phyloP scores from a whole-genome alignment of 2,113 vertebrate species.

The Haemorhous mexicanus region DNA sequence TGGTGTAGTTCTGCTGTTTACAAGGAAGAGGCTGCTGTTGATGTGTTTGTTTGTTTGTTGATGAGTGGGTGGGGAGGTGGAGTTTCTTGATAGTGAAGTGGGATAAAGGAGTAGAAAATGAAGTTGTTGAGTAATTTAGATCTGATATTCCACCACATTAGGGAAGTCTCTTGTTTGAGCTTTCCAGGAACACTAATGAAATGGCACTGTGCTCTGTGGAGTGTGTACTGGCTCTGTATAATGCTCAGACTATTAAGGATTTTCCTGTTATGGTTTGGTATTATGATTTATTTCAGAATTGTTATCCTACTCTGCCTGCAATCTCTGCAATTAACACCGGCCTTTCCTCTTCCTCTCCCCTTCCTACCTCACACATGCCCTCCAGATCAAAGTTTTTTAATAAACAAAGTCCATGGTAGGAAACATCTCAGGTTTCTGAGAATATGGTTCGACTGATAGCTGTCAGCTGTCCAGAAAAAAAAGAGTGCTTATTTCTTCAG shows the following conservation, averaged over 20 bases:
- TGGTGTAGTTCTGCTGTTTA: background rate
- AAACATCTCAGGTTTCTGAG: background rate
- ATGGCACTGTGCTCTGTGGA: background rate
- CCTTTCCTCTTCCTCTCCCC: slow-evolving; percentile 35
- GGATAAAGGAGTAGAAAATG: background rate
- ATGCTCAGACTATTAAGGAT: background rate
- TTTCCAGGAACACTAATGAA: slow-evolving; percentile 5
- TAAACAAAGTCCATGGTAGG: background rate
- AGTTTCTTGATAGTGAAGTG: background rate
- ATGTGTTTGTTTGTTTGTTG: background rate
- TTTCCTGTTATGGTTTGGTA: slow-evolving; percentile 52
- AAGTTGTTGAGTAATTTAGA: background rate
- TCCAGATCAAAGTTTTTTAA: slow-evolving; percentile 17
- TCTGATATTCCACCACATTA: background rate
- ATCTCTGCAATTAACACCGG: background rate
- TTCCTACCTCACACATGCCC: background rate
- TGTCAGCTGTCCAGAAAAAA: background rate
- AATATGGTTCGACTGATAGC: background rate
- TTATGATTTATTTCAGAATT: slow-evolving; percentile 43
- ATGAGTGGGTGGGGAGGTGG: background rate
- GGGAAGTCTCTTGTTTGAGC: background rate
- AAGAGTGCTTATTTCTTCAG: background rate
- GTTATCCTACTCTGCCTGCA: background rate
- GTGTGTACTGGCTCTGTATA: background rate
- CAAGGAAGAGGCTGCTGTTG: background rate